Base-by-base conservation (phyloP, 2,888 invertebrate species). In the Xylocampa areola region DNA sequence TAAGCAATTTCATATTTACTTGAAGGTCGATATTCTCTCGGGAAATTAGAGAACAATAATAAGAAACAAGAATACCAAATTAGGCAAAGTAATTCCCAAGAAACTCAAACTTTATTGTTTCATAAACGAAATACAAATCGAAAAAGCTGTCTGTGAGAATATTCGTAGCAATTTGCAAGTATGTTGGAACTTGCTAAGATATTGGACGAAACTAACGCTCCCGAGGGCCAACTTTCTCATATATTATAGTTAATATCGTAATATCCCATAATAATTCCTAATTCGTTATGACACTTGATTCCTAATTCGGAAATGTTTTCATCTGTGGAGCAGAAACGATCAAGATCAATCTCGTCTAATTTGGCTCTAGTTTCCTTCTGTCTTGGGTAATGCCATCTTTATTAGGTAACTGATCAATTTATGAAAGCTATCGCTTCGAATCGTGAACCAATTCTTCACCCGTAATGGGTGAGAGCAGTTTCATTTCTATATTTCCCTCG, bases 241-340 rank as follows among this genome's bases (percentile, higher is more conserved):
- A 68, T n/a, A n/a, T n/a, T n/a, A n/a, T 48, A 75, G 75, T 77
- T 78, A 66, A 72, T 69, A 64, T 64, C 53, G 68, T 75, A 66
- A 77, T 72, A 70, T 73, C 65, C 58, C 57, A 63, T 74, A 76
- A 80, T 74, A 71, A 77, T 72, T 57, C 65, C 52, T 79, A 73
- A 80, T 79, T 74, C 44, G 63, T 73, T 73, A 53, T 68, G 57
- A 66, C 59, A 63, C 55, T 71, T 51, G 51, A 60, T 68, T 50
- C 58, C 44, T 33, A 49, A 33, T 44, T 60, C 55, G 37, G 6
- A 17, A 61, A 70, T 68, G 65, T 58, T 58, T 66, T 49, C 35
- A 41, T 64, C 41, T 40, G 33, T 39, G 37, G 21, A 58, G 39
- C 10, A 58, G 33, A 51, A 41, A 48, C 37, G 45, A 65, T 58